Evolutionary conservation across 2,797 vertebrate species (phyloP), one percentile per base, ranked within the genome.

Genomic region (Babyrousa celebensis): DNA sequence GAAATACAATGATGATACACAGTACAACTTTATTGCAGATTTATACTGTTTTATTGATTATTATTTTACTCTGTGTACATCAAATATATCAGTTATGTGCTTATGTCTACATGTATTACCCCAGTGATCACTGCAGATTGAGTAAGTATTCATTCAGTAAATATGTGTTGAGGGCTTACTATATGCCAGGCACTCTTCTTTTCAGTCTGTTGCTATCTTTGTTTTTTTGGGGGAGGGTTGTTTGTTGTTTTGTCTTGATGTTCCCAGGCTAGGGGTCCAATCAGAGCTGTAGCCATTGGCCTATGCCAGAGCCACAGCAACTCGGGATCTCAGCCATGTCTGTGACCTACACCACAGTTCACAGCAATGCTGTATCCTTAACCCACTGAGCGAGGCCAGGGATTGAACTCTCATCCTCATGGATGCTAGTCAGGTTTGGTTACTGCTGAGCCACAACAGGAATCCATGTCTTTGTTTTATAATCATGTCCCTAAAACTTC

Each of bases 401-500:
- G 36, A 36, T 36, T 36, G 36, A 36, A 36, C 36, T 4, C 36
- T 36, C 36, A 36, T 36, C 36, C 36, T 36, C 36, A 36, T 36
- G 36, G 36, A 36, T 36, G 36, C 36, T 36, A 36, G 36, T 36
- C 36, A 36, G 36, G 36, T 36, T 36, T 36, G 36, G 36, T 36
- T 36, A 36, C 36, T 36, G 3, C 36, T 36, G 36, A 36, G 36
- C 36, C 36, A 36, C 36, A 36, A 36, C 36, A 36, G 36, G 36
- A 36, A 36, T 36, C 36, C 36, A 36, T 48, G 1, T 93, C 7
- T 87, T 92, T 72, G 23, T 78, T 95, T 94, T 88, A 54, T 65
- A 88, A 72, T 87, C 23, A n/a, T 89, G 62, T 74, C 40, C 63
- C 74, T 48, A 68, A 77, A 93, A 52, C 21, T 78, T 90, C 36